Base-by-base conservation (phyloP, 2,888 invertebrate genomes). In the Tenthredo distinguenda region DNA sequence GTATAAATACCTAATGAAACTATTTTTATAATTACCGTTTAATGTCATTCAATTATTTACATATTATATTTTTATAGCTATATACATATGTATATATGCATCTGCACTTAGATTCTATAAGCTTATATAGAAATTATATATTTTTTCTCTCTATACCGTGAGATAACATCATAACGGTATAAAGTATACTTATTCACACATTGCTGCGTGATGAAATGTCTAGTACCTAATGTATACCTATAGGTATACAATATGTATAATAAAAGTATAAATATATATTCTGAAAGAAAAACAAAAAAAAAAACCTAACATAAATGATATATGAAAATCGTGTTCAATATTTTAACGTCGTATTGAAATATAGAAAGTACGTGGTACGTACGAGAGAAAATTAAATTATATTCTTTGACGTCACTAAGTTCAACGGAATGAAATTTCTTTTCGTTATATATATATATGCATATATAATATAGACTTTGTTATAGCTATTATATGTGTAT, bases 91-190 rank as follows among this genome's bases (percentile, higher is more conserved):
- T 26, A 26, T 26, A 10, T 43, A 10, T 2, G 10, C 40, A 43
- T n/a, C 9, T 72, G 71, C n/a, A 18, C 6, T 21, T 40, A 34
- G 1, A 40, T 37, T 72, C 7, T 40, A 37, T 18, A 21, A 34
- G 71, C 10, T 37, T 37, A 5, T 9, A 12, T 37, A 72, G 5
- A 5, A 37, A 37, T 71, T 5, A 18, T 71, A 12, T 37, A 37
- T 71, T 37, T 37, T 26, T 71, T n/a, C 9, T 71, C 71, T 26
- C 68, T 18, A 1, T 18, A 43, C n/a, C 10, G 7, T 74, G 72
- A 74, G 72, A 74, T 43, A 74, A 74, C 21, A 43, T 43, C 40
- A 3, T 74, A 74, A 74, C 72, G 72, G 72, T 74, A 62, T 62
- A 26, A 62, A 62, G 10, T 62, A 62, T 62, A 62, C 26, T 18